Evolutionary conservation across 30 jellyfish, hydroid and myxozoan species (phyloP), one percentile per base, ranked within the genome.

Genomic region (Nemopilema nomurai): DNA sequence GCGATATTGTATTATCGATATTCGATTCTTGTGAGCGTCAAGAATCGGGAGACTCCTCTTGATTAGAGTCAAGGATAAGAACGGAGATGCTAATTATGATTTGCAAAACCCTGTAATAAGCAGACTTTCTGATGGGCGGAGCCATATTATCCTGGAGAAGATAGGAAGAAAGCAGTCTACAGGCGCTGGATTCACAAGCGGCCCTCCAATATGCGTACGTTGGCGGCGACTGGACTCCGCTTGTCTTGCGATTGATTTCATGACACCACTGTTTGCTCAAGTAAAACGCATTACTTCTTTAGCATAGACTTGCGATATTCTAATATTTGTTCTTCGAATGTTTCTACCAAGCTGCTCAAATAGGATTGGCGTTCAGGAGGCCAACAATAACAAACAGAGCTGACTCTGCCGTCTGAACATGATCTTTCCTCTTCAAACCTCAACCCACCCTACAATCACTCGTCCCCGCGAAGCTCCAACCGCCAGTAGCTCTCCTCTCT

Each of bases 291-390:
- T 81, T 81, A 81, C 51, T 50, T 81, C 66, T 74, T 81, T 81
- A 81, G 90, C 90, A 81, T 69, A 76, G 90, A 69, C 71, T n/a
- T 62, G 71, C 67, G 67, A 69, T 81, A 71, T 22, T 68, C 67
- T 33, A 80, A 68, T 80, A 80, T 66, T 80, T 51, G 52, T 19
- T 77, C 32, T 77, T 28, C 30, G 8, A 21, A 67, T 23, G 33
- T 67, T 29, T 32, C 76, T 22, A 32, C 33, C 76, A 18, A 32
- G 17, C 25, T 67, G 23, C 33, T 19, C 51, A 67, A 6, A 23
- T 32, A 67, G 30, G 18, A 29, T 7, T 21, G 8, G 76, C 33
- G 76, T 67, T 67, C 33, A 66, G 49, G 22, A 66, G 76, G 32
- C 76, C 50, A 66, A 66, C 8, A 67, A 32, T 19, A 67, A 67